Percentiles rank a stretch among this genome's conserved stretches.
These are phyloP conservation scores for Malachius bipustulatus DNA, from an alignment of 2,888 invertebrate genomes.

Conservation along the genomic window DNA sequence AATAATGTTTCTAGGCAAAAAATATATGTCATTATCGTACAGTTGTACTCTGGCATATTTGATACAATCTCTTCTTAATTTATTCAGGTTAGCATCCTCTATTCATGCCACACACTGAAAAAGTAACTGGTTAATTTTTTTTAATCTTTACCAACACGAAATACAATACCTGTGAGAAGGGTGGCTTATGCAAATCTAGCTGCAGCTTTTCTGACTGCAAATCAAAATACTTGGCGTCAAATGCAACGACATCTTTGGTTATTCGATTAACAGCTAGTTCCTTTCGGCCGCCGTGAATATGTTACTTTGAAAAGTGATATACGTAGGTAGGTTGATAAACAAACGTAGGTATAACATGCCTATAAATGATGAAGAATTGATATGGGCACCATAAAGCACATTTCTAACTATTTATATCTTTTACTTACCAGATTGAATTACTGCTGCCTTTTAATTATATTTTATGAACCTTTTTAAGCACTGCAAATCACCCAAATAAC, in stretches of 20 bases:
- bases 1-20: constrained; percentile 92
- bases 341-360: too few species aligned
- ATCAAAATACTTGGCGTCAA: constrained; percentile 88
- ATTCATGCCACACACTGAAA: constrained; percentile 75
- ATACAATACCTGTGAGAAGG: constrained; percentile 90
- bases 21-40: constrained; percentile 95
- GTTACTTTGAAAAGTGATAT: too few species aligned
- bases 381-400: too few species aligned
- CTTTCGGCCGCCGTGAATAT: constrained; percentile 68
- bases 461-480: too few species aligned
- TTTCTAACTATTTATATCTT: too few species aligned
- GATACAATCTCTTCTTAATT: constrained; percentile 84
- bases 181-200: constrained; percentile 93
- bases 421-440: too few species aligned
- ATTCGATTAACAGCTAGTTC: constrained; percentile 67
- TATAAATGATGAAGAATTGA: too few species aligned
- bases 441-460: too few species aligned
- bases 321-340: too few species aligned
- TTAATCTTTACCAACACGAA: too few species aligned
- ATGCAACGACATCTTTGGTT: constrained; percentile 97
- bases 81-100: constrained; percentile 95
- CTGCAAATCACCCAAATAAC: too few species aligned
- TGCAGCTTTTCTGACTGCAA: constrained; percentile 83
- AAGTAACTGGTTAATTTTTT: too few species aligned
- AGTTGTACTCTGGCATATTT: constrained; percentile 84